Evolutionary conservation across 1,140 invertebrate species (phyloP), one percentile per base, ranked within the genome.

Genomic region (Musca domestica): DNA sequence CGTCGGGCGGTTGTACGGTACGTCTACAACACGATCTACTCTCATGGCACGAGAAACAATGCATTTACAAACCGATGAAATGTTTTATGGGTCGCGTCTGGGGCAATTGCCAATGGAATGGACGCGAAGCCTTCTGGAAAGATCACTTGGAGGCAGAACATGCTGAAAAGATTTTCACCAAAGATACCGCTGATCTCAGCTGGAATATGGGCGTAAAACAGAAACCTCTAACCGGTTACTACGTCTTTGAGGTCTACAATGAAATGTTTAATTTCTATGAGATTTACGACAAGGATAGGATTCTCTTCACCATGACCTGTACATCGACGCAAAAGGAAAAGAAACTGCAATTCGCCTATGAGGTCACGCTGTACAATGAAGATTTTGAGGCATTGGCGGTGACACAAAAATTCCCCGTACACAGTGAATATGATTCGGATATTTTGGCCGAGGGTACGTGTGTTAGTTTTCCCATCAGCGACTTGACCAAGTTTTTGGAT

Each of bases 241-340:
- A 81, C 67, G 75, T 81, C 12, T 79, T 81, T 56, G 71, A 81
- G 65, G 72, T 75, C 3, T 72, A 70, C 54, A 74, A 77, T 41
- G 79, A 81, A 67, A 79, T 80, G 74, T 81, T 81, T 61, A 81
- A 81, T 68, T 78, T 81, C 58, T 81, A 80, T 41, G 79, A 81
- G 70, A 75, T 81, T 17, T 71, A 74, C 19, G 78, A 81, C 52
- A 74, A 73, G 63, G 71, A 76, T 56, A 73, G 75, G 19, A 71
- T 79, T 15, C 72, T 79, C 1, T 81, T 78, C 51, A 81, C 79
- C 67, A 80, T 80, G 78, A 81, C 78, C 19, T 78, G 75, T 52
- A 81, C 79, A 12, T 81, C 79, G 17, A 79, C 77, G 47, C 71
- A 73, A 14, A 68, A 74, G 2, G 78, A 78, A 30, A 74, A 71